Evolutionary conservation across 2,888 invertebrate species (phyloP).

Genomic region (Sceliomorpha sp.): DNA sequence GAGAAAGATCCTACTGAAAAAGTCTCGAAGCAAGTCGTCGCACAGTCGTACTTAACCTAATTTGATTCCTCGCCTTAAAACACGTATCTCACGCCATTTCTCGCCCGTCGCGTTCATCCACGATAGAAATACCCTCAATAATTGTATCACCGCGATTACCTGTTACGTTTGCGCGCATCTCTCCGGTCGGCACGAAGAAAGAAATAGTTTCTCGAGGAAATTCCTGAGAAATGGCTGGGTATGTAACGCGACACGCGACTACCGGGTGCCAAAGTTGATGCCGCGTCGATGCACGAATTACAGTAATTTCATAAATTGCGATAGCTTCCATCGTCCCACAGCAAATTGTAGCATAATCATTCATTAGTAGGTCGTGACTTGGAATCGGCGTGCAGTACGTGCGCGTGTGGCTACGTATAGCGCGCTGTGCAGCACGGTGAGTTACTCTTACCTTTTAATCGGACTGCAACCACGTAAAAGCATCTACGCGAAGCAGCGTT

Average conservation of each 20-base stretch:
- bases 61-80: too few relatives aligned
- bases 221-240: slow-evolving; percentile 13
- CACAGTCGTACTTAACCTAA: too few relatives aligned
- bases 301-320: slow-evolving; percentile 80
- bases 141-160: too few relatives aligned
- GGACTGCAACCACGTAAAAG: slow-evolving; percentile 31
- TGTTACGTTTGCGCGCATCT: too few relatives aligned
- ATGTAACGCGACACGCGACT: slow-evolving; percentile 44
- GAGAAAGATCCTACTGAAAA: too few relatives aligned
- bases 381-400: slow-evolving; percentile 63
- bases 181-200: slow-evolving; percentile 15
- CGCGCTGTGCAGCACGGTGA: slow-evolving; percentile 19
- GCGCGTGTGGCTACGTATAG: slow-evolving; percentile 26
- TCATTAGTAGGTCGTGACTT: slow-evolving; percentile 80
- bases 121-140: too few relatives aligned
- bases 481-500: slow-evolving; percentile 25
- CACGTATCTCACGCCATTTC: too few relatives aligned
- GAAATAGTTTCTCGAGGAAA: slow-evolving; percentile 9
- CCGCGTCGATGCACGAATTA: slow-evolving; percentile 71
- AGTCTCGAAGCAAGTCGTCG: too few relatives aligned
- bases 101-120: too few relatives aligned
- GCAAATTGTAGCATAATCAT: slow-evolving; percentile 79
- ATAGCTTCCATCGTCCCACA: slow-evolving; percentile 77
- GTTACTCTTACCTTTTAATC: slow-evolving; percentile 44
- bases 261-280: slow-evolving; percentile 50